A percentile compares a stretch with the other conserved stretches of the same genome.
Conservation (phyloP, 2,888 invertebrate species). For the Ochlodes sylvanus region DNA sequence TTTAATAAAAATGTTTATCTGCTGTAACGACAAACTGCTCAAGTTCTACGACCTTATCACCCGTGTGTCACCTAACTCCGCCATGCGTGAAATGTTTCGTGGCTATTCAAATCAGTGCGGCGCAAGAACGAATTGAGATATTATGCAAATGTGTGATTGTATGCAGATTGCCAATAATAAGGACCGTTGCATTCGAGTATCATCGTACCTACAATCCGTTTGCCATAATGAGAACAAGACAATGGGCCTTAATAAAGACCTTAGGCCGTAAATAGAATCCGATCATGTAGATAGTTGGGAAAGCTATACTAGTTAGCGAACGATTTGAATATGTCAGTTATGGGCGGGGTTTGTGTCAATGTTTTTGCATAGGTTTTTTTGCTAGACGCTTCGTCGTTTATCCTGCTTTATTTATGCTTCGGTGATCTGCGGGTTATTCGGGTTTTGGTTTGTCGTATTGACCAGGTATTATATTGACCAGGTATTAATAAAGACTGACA, state of each 20-base stretch:
- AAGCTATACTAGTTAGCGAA: constrained; percentile 28
- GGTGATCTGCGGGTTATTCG: no score
- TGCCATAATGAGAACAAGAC: constrained; percentile 79
- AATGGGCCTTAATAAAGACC: constrained; percentile 80
- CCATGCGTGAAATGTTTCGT: constrained; percentile 60
- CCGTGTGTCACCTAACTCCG: constrained; percentile 43
- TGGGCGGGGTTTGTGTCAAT: constrained; percentile 23
- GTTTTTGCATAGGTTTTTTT: constrained; percentile 4
- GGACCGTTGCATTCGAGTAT: constrained; percentile 64
- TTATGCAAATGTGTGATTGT: constrained; percentile 83
- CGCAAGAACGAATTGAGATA: constrained; percentile 81
- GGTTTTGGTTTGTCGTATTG: no score
- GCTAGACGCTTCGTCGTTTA: background rate
- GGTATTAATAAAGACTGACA: no score
- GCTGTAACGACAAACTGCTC: background rate
- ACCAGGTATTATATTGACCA: no score
- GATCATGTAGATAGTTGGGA: constrained; percentile 60
- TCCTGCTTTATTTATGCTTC: no score
- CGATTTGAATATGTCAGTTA: constrained; percentile 33
- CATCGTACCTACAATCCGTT: constrained; percentile 69
- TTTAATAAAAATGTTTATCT: no score
- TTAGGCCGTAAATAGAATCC: constrained; percentile 59
- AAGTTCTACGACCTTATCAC: background rate
- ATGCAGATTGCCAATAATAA: constrained; percentile 82
- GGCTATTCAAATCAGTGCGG: constrained; percentile 65